phyloP scores from a whole-genome alignment of 2,113 vertebrate species.

The Strix uralensis region DNA sequence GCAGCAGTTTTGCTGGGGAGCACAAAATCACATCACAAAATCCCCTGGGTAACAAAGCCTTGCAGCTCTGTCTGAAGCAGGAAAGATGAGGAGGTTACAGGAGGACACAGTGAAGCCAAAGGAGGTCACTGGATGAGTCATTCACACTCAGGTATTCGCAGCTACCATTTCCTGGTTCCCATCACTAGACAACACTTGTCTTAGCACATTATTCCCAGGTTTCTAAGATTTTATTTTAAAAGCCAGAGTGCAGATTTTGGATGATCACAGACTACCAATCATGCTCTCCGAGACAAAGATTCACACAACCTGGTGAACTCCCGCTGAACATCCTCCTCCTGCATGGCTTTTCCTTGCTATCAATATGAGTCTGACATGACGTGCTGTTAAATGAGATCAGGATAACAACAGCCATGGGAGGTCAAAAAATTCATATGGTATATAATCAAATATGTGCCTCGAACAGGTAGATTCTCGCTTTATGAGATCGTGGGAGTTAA shows the following conservation, averaged over 20 bases:
- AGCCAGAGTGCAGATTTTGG: not conserved
- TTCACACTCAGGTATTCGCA: constrained; percentile 30
- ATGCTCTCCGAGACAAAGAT: not conserved
- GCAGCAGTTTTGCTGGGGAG: not conserved
- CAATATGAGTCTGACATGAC: not conserved
- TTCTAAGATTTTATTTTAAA: constrained; percentile 45
- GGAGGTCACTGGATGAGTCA: constrained; percentile 56
- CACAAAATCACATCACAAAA: constrained; percentile 7
- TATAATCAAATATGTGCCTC: not conserved
- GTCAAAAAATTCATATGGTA: not conserved
- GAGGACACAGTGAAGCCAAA: constrained; percentile 38
- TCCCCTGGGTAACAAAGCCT: constrained; percentile 22
- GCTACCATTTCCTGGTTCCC: constrained; percentile 59
- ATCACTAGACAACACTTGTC: constrained; percentile 49
- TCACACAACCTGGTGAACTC: not conserved
- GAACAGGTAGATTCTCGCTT: constrained; percentile 13
- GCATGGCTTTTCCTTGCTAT: not conserved
- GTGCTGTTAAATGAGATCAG: not conserved
- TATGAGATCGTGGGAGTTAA: constrained; percentile 48
- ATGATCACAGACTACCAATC: not conserved
- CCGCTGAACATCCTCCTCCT: not conserved
- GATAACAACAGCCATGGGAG: constrained; percentile 19
- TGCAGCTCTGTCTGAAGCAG: not conserved
- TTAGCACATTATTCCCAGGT: constrained; percentile 55
- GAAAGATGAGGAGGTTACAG: constrained; percentile 15